These are phyloP conservation scores for Sorex fumeus DNA, from an alignment of 2,113 vertebrate genomes.

Conservation along the genomic window DNA sequence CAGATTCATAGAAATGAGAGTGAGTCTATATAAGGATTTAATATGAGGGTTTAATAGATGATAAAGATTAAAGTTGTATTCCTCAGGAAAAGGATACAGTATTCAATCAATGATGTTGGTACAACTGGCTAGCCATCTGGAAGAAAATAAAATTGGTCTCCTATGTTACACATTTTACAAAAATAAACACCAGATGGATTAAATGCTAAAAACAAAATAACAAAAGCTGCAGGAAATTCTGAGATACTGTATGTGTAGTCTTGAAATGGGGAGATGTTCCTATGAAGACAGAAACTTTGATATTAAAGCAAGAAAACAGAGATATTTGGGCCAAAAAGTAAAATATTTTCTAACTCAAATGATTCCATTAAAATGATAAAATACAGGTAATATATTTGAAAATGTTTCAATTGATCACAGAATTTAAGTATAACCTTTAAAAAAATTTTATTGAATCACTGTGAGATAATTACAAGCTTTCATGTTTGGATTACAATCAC, in stretches of 20 bases:
- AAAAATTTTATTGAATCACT: no score
- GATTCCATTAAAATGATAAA: slow-evolving; percentile 38
- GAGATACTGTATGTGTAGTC: neutral
- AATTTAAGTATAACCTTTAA: neutral
- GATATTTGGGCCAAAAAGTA: slow-evolving; percentile 24
- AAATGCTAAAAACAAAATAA: slow-evolving; percentile 58
- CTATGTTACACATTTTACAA: slow-evolving; percentile 47
- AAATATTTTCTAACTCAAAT: neutral
- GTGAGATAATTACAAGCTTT: no score
- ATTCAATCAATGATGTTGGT: slow-evolving; percentile 2
- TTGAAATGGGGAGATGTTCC: slow-evolving; percentile 34
- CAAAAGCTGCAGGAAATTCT: slow-evolving; percentile 5
- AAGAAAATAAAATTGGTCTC: slow-evolving; percentile 64
- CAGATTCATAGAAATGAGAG: neutral
- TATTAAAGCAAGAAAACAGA: slow-evolving; percentile 34
- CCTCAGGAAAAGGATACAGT: neutral
- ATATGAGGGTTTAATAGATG: neutral
- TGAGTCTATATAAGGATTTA: neutral
- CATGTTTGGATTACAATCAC: no score
- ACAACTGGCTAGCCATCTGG: neutral
- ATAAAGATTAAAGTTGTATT: slow-evolving; percentile 22
- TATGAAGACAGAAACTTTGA: neutral
- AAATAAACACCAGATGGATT: slow-evolving; percentile 54
- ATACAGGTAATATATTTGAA: slow-evolving; percentile 30
- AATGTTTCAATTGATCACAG: slow-evolving; percentile 8